phyloP scores from a whole-genome alignment of 2,888 invertebrate genomes.

The Eristalinus sepulchralis region DNA sequence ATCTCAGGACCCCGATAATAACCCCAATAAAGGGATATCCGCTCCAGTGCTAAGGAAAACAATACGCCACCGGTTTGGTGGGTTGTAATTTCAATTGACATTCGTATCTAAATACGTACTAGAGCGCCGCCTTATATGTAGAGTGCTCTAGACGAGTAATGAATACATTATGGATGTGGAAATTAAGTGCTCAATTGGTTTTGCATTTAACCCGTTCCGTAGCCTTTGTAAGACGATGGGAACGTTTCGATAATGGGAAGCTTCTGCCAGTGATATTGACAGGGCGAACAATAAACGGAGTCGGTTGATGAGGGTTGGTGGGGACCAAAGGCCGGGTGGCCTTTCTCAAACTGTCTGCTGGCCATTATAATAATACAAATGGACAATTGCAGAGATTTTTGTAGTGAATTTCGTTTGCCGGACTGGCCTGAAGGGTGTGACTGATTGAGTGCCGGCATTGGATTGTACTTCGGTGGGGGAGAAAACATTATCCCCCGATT shows the following conservation, averaged over 20 bases:
- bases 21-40: background rate
- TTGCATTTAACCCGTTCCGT: conserved; percentile 42
- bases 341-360: conserved; percentile 22
- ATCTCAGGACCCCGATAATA: background rate
- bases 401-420: background rate
- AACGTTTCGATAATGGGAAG: conserved; percentile 52
- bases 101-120: background rate
- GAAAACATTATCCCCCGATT: conserved; percentile 26
- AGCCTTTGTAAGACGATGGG: conserved; percentile 8
- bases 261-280: conserved; percentile 60
- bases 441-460: conserved; percentile 35
- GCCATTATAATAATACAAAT: conserved; percentile 42
- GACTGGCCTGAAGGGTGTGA: conserved; percentile 1
- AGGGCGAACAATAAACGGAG: conserved; percentile 55
- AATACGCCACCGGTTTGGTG: background rate
- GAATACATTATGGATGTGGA: conserved; percentile 50
- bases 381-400: conserved; percentile 47
- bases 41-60: background rate
- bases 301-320: conserved; percentile 56
- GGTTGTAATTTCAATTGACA: conserved; percentile 21
- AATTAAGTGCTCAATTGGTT: conserved; percentile 59
- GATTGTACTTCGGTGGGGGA: conserved; percentile 7
- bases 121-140: background rate
- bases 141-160: conserved; percentile 28
- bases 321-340: conserved; percentile 3